A percentile compares a stretch with the other conserved stretches of the same genome.
phyloP scores from a whole-genome alignment of 2,113 vertebrate species.

The Empidonax alnorum region DNA sequence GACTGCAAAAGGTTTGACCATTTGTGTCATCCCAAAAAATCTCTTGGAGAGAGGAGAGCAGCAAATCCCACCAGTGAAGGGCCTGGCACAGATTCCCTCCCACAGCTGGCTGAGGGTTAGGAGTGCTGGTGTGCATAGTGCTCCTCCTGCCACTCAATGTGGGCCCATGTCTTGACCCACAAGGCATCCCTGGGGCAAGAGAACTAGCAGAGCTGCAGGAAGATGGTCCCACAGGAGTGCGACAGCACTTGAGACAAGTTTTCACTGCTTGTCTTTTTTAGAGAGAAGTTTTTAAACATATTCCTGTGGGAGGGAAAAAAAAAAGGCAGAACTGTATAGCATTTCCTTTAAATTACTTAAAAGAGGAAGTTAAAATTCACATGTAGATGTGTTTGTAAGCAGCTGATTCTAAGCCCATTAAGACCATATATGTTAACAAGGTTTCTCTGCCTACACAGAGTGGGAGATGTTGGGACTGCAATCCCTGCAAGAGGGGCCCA shows the following conservation, averaged over 20 bases:
- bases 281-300: slow-evolving; percentile 8
- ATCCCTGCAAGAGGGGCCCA: background rate
- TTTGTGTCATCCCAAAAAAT: background rate
- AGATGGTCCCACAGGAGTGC: rapidly evolving
- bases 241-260: background rate
- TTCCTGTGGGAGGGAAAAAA: background rate
- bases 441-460: background rate
- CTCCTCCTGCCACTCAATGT: background rate
- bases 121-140: rapidly evolving
- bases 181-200: background rate
- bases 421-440: background rate
- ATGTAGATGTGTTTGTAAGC: slow-evolving; percentile 30
- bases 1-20: background rate
- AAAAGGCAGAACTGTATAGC: slow-evolving; percentile 70
- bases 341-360: slow-evolving; percentile 81
- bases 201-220: background rate
- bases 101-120: background rate
- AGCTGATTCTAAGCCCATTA: background rate
- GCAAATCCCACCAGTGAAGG: background rate
- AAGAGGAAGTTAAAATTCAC: slow-evolving; percentile 79
- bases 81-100: background rate
- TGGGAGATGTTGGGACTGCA: rapidly evolving
- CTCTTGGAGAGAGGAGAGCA: background rate
- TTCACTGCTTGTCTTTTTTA: background rate
- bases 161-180: background rate